Base-by-base conservation (phyloP, 1,140 invertebrate species). In the Pteromalus puparum region DNA sequence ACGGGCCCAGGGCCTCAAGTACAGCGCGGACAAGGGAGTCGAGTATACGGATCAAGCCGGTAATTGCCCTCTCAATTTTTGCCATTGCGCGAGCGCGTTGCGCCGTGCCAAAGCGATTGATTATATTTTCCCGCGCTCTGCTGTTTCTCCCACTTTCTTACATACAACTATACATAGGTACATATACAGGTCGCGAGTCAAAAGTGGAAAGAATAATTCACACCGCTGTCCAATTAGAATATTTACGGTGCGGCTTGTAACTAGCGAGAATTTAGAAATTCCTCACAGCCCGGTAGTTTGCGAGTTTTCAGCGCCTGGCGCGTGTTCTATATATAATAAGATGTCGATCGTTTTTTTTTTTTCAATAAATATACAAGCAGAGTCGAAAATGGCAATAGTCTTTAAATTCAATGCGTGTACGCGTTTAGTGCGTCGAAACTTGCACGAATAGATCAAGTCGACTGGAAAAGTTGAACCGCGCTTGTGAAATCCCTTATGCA, bases 1-100 rank as follows among this genome's bases (percentile, higher is more conserved):
- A 42, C 88, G 88, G n/a, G 91, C 92, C 30, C 91, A 93, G 78
- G 92, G 92, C 53, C 87, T 93, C 18, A 92, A 90, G 84, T 91
- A 90, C 72, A 92, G 88, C 79, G 68, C 88, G 46, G 91, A 91
- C 42, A 92, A 92, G 87, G 92, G 91, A 82, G 88, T 93, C 61
- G 88, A 92, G 82, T 93, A 90, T 83, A 90, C 90, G 24, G 90
- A 92, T 67, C 90, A 92, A 77, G 90, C 86, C 84, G 91, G 92
- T 92, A 90, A 90, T 82, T 81, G 28, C 78, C 46, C 24, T 26
- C 68, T 78, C 76, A 28, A 83, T 78, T 48, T 79, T 65, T 61
- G 15, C 9, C 42, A 77, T 68, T 34, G 38, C 18, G 21, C 74
- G 28, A 38, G 28, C 28, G 9, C 30, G n/a, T 21, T 6, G 7